These are phyloP conservation scores for Trichoplusia ni DNA, from an alignment of 1,140 invertebrate species.

Conservation along the genomic window DNA sequence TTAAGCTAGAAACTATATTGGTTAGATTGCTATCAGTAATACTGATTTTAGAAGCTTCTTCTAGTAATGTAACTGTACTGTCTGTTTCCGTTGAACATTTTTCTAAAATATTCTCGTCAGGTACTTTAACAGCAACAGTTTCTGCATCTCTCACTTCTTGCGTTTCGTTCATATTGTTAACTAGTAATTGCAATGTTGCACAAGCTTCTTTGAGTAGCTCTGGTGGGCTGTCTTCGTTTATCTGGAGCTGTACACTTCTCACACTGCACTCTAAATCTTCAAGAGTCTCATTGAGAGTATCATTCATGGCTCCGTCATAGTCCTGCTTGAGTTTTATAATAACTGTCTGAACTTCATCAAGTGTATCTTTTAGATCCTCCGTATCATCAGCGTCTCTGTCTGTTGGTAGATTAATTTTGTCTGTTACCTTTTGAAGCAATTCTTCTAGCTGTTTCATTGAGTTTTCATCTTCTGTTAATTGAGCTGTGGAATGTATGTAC, in stretches of 20 bases:
- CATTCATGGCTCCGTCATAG: conserved; percentile 56
- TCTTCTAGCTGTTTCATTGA: conserved; percentile 52
- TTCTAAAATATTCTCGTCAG: conserved; percentile 44
- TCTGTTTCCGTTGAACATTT: conserved; percentile 60
- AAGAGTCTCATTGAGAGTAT: conserved; percentile 72
- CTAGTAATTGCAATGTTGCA: conserved; percentile 60
- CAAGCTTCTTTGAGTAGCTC: conserved; percentile 69
- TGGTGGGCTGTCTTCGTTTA: conserved; percentile 66
- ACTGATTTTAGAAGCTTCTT: conserved; percentile 47
- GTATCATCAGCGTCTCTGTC: conserved; percentile 43
- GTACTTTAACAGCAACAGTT: conserved; percentile 31
- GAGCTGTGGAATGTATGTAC: not conserved
- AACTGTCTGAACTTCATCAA: conserved; percentile 74
- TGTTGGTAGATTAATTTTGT: conserved; percentile 47
- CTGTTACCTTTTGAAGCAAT: conserved; percentile 56
- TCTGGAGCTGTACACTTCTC: conserved; percentile 73
- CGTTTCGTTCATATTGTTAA: conserved; percentile 55
- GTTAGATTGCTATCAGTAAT: conserved; percentile 40
- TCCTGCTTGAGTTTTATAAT: conserved; percentile 70
- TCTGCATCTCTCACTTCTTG: conserved; percentile 38
- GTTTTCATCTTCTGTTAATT: conserved; percentile 36
- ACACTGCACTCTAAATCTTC: conserved; percentile 78
- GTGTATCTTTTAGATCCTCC: conserved; percentile 55
- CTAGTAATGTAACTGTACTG: conserved; percentile 59
- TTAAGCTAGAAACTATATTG: conserved; percentile 51